Base-by-base conservation (phyloP, 2,797 vertebrate species). In the Danionella dracula region DNA sequence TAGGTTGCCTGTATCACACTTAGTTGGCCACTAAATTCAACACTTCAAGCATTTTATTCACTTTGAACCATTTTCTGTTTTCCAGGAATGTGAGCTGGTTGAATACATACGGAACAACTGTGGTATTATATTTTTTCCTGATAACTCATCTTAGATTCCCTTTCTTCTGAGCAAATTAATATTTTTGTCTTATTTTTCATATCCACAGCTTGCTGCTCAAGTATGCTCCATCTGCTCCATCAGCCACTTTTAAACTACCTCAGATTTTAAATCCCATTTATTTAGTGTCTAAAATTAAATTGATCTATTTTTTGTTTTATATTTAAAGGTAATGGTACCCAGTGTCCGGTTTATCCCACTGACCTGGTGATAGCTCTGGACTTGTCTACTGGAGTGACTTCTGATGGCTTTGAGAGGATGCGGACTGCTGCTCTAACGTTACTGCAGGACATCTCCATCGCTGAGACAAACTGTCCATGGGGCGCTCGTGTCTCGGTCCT, bases 301-400 rank as follows among this genome's bases (percentile, higher is more conserved):
- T n/a, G n/a, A 35, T 35, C 7, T 8, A 35, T 12, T 1, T 12
- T 10, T 7, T 17, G 8, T 34, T 10, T 1, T 23, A 45, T 45
- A 15, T 15, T 5, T 50, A 1, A 13, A 93, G 89, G 70, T 59
- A 37, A 50, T 4, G 75, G 20, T 13, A 12, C 71, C 0, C 66
- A 41, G 0, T 94, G 93, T 60, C 93, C 92, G 0, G 81, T 48
- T 8, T 91, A 87, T 78, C 94, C 90, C 40, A 94, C 90, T 0
- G 93, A 96, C 80, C 83, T 94, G 82, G 90, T 91, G 17, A 87
- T 98, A 6, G 91, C 86, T 31, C 79, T 96, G 41, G 94, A 96
- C 76, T 88, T 91, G 86, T 95, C 92, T 0, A 69, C 59, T 0
- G 87, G 87, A 0, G 85, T 94, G 70, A 81, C 82, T 0, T 23